Evolutionary conservation across 2,113 vertebrate genomes (phyloP), one percentile per base, ranked within the genome.

Genomic region (Microtus ochrogaster): DNA sequence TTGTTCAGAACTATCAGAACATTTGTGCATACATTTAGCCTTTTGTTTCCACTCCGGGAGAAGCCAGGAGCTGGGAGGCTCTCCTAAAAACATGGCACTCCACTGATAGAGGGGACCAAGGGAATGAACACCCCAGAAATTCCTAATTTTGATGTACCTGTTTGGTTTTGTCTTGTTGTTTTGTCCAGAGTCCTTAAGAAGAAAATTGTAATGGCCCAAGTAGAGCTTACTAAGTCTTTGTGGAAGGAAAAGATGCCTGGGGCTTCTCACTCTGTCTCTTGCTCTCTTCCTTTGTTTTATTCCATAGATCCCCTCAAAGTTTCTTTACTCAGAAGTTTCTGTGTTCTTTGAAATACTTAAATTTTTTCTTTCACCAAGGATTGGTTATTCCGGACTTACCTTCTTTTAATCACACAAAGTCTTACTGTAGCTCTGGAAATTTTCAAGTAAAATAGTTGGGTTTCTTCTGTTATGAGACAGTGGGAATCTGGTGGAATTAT

Each of bases 401-500:
- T 65, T 92, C 76, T 95, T 11, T 84, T 92, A 94, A n/a, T 83
- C 89, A 76, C 16, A 52, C 47, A 61, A 76, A 55, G 0, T 33
- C 44, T 87, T 92, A 65, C 13, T 96, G 41, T 83, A 47, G n/a
- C 77, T 89, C 84, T 97, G 49, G 73, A 96, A 96, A 22, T 61
- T 87, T 97, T 96, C 89, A 95, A 49, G 47, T 58, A 96, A 97
- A 97, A 88, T 13, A 90, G 77, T 86, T 58, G 82, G 58, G 84
- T 8, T 41, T 84, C 93, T 96, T 97, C 39, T 24, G 85, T 76
- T 74, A 97, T 4, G 8, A 83, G 81, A 39, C 65, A 92, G 84
- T 93, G 97, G 63, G 84, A 97, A 94, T 66, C 61, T 91, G 68
- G 88, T n/a, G 22, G 44, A 98, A 98, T 97, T 97, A 81, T 11